Percentiles rank a stretch among this genome's conserved stretches.
These are phyloP conservation scores for Yponomeuta evonymella DNA, from an alignment of 2,888 invertebrate species.

Conservation along the genomic window DNA sequence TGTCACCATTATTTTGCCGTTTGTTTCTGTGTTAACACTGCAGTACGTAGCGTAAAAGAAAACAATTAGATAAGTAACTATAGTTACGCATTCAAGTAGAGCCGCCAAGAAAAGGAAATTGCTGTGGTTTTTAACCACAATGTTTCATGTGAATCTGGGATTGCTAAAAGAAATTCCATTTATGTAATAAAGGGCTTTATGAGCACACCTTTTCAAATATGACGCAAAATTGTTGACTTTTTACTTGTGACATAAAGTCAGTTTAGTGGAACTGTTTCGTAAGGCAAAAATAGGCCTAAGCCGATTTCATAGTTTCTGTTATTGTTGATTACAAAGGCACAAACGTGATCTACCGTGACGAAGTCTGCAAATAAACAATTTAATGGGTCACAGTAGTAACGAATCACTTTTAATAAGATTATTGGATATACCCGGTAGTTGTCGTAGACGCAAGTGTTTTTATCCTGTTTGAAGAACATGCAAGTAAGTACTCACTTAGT, in stretches of 20 bases:
- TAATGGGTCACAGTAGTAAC: neutral
- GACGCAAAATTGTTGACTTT: neutral
- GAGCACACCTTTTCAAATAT: neutral
- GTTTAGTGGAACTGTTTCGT: neutral
- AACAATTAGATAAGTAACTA: neutral
- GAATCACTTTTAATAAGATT: neutral
- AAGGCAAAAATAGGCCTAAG: neutral
- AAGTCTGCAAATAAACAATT: neutral
- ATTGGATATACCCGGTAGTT: neutral
- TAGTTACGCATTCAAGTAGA: neutral
- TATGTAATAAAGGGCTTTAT: slow-evolving; percentile 16
- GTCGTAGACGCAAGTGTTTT: neutral
- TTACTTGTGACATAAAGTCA: neutral
- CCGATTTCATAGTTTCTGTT: neutral
- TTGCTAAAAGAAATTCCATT: slow-evolving; percentile 38
- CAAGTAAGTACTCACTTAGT: too few species aligned
- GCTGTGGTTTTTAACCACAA: slow-evolving; percentile 45
- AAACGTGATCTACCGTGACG: neutral
- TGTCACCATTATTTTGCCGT: slow-evolving; percentile 15
- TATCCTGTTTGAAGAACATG: too few species aligned
- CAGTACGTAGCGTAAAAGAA: neutral
- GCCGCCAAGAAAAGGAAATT: slow-evolving; percentile 30
- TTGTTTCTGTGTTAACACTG: slow-evolving; percentile 10
- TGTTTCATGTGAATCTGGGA: slow-evolving; percentile 29
- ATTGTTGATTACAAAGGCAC: neutral